Evolutionary conservation across 2,797 vertebrate species (phyloP).

Genomic region (Uromys caudimaculatus): DNA sequence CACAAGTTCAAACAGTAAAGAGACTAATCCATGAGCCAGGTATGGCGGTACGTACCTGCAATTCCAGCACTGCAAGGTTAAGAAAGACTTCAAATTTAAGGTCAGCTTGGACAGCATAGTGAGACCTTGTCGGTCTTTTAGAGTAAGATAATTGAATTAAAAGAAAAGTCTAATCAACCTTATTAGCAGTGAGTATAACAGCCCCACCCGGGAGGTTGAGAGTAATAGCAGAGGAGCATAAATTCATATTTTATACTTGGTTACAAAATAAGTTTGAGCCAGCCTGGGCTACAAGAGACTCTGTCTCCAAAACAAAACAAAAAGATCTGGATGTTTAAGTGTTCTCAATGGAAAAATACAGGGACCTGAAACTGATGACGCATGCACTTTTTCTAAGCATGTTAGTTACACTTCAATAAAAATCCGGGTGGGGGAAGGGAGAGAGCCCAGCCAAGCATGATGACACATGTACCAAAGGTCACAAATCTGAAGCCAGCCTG

Average conservation of each 20-base stretch:
- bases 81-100: background rate
- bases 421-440: background rate
- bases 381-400: background rate
- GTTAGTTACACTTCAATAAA: background rate
- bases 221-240: background rate
- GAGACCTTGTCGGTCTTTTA: background rate
- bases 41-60: background rate
- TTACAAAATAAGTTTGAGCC: background rate
- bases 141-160: background rate
- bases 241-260: background rate
- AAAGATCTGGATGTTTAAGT: background rate
- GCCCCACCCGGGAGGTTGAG: too few species aligned
- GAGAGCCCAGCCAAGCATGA: background rate
- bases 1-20: background rate
- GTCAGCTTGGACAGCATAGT: background rate
- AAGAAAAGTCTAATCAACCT: background rate
- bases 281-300: background rate
- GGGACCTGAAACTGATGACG: background rate
- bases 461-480: background rate
- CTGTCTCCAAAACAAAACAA: background rate
- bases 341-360: slow-evolving; percentile 8
- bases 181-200: background rate
- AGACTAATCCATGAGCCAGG: background rate
- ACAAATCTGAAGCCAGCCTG: background rate
- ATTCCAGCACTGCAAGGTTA: background rate